Evolutionary conservation across 2,888 invertebrate species (phyloP).

Genomic region (Melinopterus prodromus): DNA sequence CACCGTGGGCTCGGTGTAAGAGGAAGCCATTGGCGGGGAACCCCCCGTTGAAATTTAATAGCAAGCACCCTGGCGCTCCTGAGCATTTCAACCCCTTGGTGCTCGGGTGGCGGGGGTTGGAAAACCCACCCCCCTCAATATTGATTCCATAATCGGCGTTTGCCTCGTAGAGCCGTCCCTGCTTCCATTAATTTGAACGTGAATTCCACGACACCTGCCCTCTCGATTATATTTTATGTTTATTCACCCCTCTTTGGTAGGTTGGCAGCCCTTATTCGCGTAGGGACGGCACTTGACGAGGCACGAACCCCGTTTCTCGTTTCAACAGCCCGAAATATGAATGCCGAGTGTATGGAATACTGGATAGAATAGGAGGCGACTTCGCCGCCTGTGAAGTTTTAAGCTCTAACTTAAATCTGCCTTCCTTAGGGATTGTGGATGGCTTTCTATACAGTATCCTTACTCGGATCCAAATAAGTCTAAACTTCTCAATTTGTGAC

Average conservation of each 20-base stretch:
- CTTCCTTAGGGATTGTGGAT: too few relatives aligned
- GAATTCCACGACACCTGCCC: background rate
- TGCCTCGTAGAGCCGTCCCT: background rate
- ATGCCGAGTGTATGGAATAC: background rate
- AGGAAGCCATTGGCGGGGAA: background rate
- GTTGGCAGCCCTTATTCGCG: background rate
- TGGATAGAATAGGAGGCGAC: too few relatives aligned
- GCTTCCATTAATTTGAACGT: background rate
- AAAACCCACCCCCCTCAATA: background rate
- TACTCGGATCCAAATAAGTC: too few relatives aligned
- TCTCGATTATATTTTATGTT: slow-evolving; percentile 4
- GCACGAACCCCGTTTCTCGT: background rate
- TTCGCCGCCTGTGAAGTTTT: too few relatives aligned
- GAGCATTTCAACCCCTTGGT: background rate
- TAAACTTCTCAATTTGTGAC: too few relatives aligned
- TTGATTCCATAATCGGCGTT: slow-evolving; percentile 4
- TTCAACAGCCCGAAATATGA: background rate
- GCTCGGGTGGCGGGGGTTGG: background rate
- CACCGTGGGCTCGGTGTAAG: background rate
- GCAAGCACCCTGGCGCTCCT: background rate
- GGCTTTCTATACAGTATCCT: too few relatives aligned
- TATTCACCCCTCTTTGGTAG: background rate
- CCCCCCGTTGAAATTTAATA: background rate
- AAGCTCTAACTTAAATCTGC: too few relatives aligned
- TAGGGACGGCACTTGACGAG: background rate